Conservation (phyloP, 2,797 vertebrate genomes). For the Notoglanidium macrostoma region DNA sequence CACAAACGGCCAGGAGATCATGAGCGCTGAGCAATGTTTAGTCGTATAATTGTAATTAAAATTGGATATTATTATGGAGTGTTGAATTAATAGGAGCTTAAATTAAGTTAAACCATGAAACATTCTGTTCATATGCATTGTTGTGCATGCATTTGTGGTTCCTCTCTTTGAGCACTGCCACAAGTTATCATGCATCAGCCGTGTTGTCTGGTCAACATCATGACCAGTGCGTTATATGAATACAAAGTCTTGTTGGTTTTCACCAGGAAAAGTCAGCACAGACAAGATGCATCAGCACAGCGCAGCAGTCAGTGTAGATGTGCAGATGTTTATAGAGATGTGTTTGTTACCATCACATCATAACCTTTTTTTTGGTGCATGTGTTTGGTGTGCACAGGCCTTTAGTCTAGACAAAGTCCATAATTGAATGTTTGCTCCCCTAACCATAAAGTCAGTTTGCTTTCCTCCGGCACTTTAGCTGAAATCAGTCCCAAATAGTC, state of each 20-base stretch:
- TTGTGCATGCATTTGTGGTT: background rate
- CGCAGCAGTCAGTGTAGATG: background rate
- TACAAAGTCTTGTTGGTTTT: background rate
- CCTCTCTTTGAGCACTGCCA: background rate
- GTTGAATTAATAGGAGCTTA: background rate
- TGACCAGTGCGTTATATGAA: background rate
- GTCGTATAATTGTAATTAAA: background rate
- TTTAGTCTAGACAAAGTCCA: conserved; percentile 17
- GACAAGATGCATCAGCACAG: background rate
- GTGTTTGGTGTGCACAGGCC: conserved; percentile 23
- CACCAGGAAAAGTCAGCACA: background rate
- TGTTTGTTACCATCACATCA: background rate
- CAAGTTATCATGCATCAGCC: background rate
- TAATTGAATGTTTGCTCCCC: conserved; percentile 14
- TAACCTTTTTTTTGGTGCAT: background rate
- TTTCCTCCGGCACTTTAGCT: background rate
- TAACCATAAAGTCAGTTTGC: conserved; percentile 26
- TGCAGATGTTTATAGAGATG: background rate
- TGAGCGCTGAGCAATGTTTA: background rate
- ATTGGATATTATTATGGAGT: background rate
- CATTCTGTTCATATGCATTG: background rate
- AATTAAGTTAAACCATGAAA: background rate
- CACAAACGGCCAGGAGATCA: no score
- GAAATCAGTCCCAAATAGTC: background rate
- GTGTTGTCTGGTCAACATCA: background rate